phyloP scores from a whole-genome alignment of 2,113 vertebrate genomes.

The Polyodon spathula region DNA sequence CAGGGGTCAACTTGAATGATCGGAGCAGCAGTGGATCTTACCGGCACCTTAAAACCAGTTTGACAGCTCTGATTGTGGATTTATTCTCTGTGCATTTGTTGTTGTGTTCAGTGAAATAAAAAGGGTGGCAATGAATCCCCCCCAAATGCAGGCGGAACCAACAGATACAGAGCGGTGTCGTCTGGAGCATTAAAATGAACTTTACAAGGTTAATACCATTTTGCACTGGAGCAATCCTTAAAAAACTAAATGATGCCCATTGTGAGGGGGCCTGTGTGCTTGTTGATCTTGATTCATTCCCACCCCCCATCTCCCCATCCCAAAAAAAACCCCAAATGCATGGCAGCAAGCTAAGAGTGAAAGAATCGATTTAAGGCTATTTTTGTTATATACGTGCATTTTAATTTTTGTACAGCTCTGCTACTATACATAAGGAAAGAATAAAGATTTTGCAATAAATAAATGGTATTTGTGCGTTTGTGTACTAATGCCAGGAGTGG shows the following conservation, averaged over 20 bases:
- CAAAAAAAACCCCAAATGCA: constrained; percentile 43
- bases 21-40: too few relatives aligned
- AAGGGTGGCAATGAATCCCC: too few relatives aligned
- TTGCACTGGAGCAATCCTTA: constrained; percentile 41
- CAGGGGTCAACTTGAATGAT: too few relatives aligned
- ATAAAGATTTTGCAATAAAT: constrained; percentile 25
- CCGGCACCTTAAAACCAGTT: constrained; percentile 9
- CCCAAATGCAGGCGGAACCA: too few relatives aligned
- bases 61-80: constrained; percentile 8
- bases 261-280: constrained; percentile 26
- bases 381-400: constrained; percentile 18
- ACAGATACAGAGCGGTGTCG: too few relatives aligned
- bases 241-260: constrained; percentile 22
- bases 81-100: neutral
- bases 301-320: too few relatives aligned
- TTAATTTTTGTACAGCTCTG: constrained; percentile 27
- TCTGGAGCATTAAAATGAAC: too few relatives aligned
- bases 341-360: constrained; percentile 23
- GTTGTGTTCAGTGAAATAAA: constrained; percentile 8
- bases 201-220: too few relatives aligned
- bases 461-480: constrained; percentile 3
- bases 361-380: constrained; percentile 11
- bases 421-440: constrained; percentile 17
- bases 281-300: too few relatives aligned
- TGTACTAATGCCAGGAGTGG: too few relatives aligned